Evolutionary conservation across 2,888 invertebrate species (phyloP), one percentile per base, ranked within the genome.

Genomic region (Ophion ventricosus): DNA sequence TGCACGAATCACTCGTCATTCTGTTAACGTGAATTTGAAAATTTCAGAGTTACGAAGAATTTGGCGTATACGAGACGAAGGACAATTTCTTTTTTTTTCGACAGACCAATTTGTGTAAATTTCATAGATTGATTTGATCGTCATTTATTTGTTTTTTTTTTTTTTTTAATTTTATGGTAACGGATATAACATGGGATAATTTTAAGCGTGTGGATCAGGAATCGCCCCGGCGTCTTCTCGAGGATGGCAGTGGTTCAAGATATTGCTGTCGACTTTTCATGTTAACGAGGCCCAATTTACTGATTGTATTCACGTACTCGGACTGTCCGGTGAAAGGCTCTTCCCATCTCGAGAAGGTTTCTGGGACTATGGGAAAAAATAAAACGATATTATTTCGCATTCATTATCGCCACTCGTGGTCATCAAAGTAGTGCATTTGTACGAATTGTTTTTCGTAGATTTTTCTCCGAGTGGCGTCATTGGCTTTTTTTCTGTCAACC

Each of bases 271-370:
- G 95, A 67, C 95, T 95, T 72, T 95, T 94, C 91, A 95, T 94
- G 83, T 95, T 95, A 1, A 95, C 94, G 76, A 95, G 92, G 0
- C 95, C 96, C n/a, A 95, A 91, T 54, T 95, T 95, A 86, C 95
- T 95, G 79, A 95, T 94, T 0, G 94, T 95, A 85, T 96, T 96
- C 93, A 94, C 92, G 86, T 96, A 96, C 88, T 96, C 96, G 0
- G 95, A 94, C 56, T 95, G 93, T 0, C 95, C 95, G 0, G 95
- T 95, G 88, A 92, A 94, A n/a, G 94, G 94, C 0, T 94, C 92
- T 86, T 94, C 94, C 94, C 95, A 96, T 25, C 94, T 93, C 74
- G 94, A 93, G 17, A 95, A 90, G 0, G 94, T 92, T 67, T 94
- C 92, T 0, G 96, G 95, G 17, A 94, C 94, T 94, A n/a, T n/a